A percentile compares a stretch with the other conserved stretches of the same genome.
phyloP scores from a whole-genome alignment of 2,113 vertebrate genomes.

The Perca schrenkii region DNA sequence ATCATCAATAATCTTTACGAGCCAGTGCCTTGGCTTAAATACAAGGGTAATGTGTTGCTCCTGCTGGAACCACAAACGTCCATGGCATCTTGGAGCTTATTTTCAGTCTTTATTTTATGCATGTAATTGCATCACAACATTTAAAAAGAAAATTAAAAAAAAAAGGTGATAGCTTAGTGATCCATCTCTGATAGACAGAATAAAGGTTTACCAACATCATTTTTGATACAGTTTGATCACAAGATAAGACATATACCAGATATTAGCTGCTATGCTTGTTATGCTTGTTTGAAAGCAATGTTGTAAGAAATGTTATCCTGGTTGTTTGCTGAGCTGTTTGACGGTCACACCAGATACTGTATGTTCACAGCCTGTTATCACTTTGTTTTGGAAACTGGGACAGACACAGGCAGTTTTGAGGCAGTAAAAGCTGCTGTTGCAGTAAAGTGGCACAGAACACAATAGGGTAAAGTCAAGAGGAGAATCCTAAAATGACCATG shows the following conservation, averaged over 20 bases:
- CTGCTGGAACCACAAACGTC: constrained; percentile 37
- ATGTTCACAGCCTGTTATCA: constrained; percentile 43
- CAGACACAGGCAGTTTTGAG: constrained; percentile 43
- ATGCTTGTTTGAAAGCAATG: too few species aligned
- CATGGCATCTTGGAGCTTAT: constrained; percentile 33
- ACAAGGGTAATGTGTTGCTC: constrained; percentile 60
- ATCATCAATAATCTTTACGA: constrained; percentile 74
- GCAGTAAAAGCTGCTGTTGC: constrained; percentile 34
- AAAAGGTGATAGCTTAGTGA: constrained; percentile 12
- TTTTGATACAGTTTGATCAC: not conserved
- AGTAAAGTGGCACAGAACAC: constrained; percentile 13
- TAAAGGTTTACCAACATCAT: not conserved
- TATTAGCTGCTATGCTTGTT: not conserved
- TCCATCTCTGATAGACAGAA: not conserved
- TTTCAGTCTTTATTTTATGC: constrained; percentile 38
- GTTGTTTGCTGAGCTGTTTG: constrained; percentile 44
- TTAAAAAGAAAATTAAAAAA: constrained; percentile 25
- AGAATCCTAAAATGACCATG: constrained; percentile 38
- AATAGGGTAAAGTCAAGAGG: constrained; percentile 19
- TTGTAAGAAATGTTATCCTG: constrained; percentile 23
- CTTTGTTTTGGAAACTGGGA: constrained; percentile 32
- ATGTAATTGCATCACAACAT: constrained; percentile 49
- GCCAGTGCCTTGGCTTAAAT: constrained; percentile 54
- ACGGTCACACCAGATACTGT: constrained; percentile 35
- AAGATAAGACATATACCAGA: not conserved